Conservation (phyloP, 2,797 vertebrate species). For the Choloepus didactylus region DNA sequence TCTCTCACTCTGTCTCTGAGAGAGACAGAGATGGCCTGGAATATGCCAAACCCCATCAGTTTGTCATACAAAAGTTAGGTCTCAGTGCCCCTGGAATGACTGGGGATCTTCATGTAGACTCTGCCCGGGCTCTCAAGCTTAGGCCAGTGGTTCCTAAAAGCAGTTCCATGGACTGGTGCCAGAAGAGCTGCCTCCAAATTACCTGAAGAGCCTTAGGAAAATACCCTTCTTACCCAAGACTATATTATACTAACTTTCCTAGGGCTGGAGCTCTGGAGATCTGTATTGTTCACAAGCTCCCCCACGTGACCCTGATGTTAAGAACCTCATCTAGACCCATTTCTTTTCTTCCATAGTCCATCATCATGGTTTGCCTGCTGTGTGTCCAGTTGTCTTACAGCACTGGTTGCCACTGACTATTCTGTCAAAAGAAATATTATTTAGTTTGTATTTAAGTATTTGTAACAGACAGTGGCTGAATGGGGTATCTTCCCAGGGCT, state of each 20-base stretch:
- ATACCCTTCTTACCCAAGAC: neutral
- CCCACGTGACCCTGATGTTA: neutral
- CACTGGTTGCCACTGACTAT: neutral
- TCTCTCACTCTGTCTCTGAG: neutral
- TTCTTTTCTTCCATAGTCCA: neutral
- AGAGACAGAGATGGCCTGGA: neutral
- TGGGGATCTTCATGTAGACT: neutral
- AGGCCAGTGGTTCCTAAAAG: slow-evolving; percentile 7
- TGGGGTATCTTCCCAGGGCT: neutral
- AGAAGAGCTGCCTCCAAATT: neutral
- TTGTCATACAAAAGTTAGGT: neutral
- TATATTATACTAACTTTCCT: neutral
- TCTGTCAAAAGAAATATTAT: slow-evolving; percentile 21
- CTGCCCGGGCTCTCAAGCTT: neutral
- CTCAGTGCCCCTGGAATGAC: neutral
- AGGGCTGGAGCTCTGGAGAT: neutral
- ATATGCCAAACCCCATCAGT: neutral
- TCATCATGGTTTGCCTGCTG: neutral
- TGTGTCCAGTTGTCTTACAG: neutral
- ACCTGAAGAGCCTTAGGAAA: neutral
- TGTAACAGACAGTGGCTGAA: neutral
- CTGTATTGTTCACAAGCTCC: neutral
- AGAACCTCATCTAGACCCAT: neutral
- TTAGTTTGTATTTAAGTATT: neutral
- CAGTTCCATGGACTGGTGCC: neutral